Evolutionary conservation across 1,140 invertebrate species (phyloP), one percentile per base, ranked within the genome.

Genomic region (Armadillidium nasatum): DNA sequence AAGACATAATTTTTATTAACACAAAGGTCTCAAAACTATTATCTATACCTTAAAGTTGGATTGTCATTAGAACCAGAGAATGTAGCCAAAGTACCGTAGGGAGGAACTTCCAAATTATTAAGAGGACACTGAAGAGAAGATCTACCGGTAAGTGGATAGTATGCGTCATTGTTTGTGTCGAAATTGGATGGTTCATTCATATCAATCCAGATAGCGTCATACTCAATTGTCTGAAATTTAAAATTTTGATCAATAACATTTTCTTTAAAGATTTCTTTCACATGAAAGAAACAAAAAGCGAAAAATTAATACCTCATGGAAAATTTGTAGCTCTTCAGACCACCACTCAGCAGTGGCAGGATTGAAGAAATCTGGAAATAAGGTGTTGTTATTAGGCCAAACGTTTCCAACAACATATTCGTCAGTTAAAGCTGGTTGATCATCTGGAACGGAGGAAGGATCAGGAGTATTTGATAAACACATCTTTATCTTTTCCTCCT

Each of bases 151-250:
- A 3, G 1, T 33, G 33, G 6, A 6, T 33, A 3, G 6, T 3
- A 33, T n/a, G 10, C 50, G 4, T 82, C 77, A 19, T 83, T 81
- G 77, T 85, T 85, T 0, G 84, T 85, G 15, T 81, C 84, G 82
- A 83, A 83, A 74, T 83, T 83, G 23, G 83, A 79, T 44, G 83
- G 82, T 44, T 83, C 83, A 68, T 83, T 83, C 82, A 82, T 82
- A 67, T 80, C 79, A 54, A 80, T 80, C 79, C 79, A 80, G 11
- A 80, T 74, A 7, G 72, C 79, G 50, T 80, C 79, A 22, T 67
- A 75, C 10, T 44, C 13, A 21, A 75, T 44, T 22, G 4, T 7
- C 73, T 74, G 22, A 19, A 23, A 23, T 60, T 2, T n/a, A 54
- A 66, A 54, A 72, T 13, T 72, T 50, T 46, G 43, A 33, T 23